Conservation (phyloP, 2,797 vertebrate species). For the Buphagus erythrorhynchus region DNA sequence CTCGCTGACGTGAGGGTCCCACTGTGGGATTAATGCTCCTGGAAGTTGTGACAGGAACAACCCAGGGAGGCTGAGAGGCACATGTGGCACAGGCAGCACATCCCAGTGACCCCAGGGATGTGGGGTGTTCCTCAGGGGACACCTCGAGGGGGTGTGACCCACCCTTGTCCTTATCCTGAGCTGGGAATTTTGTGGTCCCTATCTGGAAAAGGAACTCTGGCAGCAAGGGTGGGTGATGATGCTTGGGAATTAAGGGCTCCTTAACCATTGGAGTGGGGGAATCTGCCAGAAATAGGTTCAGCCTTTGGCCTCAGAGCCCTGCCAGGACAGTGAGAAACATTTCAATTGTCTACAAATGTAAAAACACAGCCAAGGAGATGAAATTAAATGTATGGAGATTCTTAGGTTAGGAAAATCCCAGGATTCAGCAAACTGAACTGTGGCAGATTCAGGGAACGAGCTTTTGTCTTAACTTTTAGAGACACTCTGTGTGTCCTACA, state of each 20-base stretch:
- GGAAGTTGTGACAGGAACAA: not conserved
- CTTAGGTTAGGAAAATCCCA: not conserved
- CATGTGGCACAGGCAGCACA: fast-evolving
- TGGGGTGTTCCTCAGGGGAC: not conserved
- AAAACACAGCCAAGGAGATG: not conserved
- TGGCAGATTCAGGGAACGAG: not conserved
- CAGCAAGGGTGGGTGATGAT: not conserved
- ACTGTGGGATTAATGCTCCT: fast-evolving
- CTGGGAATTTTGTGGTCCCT: not conserved
- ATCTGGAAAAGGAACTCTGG: not conserved
- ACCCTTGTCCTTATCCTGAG: fast-evolving
- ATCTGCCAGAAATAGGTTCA: not conserved
- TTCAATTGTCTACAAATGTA: not conserved
- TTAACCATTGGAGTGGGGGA: not conserved
- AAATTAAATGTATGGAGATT: not conserved
- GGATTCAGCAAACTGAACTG: not conserved
- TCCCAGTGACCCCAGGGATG: not conserved
- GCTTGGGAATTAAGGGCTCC: not conserved
- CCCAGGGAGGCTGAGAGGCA: not conserved
- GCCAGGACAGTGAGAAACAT: not conserved
- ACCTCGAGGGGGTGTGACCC: not conserved
- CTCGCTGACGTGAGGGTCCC: not conserved
- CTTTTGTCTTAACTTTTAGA: not conserved
- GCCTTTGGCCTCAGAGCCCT: not conserved
- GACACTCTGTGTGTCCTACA: fast-evolving